Conservation (phyloP, 2,113 vertebrate species). For the Melanerpes aurifrons region DNA sequence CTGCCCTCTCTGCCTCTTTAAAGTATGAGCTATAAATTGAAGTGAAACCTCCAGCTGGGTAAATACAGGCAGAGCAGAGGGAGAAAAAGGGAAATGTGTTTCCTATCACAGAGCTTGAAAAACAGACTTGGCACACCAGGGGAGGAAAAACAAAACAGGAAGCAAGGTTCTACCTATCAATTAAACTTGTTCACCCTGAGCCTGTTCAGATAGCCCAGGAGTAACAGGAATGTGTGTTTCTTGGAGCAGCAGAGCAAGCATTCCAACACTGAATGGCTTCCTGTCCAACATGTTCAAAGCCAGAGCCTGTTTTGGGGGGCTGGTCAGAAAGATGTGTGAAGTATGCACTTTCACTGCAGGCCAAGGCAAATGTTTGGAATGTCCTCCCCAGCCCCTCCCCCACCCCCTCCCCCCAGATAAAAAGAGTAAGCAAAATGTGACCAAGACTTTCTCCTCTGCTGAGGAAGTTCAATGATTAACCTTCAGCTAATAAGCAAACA, state of each 20-base stretch:
- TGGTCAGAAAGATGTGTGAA: constrained; percentile 90
- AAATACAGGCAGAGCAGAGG: constrained; percentile 66
- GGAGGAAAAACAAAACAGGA: constrained; percentile 77
- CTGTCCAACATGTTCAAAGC: constrained; percentile 90
- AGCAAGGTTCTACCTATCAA: constrained; percentile 82
- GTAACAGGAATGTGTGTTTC: constrained; percentile 85
- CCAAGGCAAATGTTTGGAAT: constrained; percentile 94
- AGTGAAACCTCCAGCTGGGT: constrained; percentile 76
- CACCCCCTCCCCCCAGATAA: background rate
- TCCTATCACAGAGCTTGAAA: constrained; percentile 77
- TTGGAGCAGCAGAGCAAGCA: constrained; percentile 86
- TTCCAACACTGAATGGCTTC: constrained; percentile 95
- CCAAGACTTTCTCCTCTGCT: constrained; percentile 75
- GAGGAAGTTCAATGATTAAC: constrained; percentile 76
- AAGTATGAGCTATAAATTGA: constrained; percentile 75
- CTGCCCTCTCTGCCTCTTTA: constrained; percentile 65
- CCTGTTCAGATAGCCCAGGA: constrained; percentile 81
- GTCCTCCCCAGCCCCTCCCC: background rate
- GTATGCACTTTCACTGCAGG: constrained; percentile 85
- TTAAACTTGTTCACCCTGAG: constrained; percentile 83
- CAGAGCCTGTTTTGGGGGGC: constrained; percentile 82
- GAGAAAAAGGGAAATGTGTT: constrained; percentile 70
- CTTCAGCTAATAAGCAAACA: constrained; percentile 74
- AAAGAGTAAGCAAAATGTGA: constrained; percentile 65
- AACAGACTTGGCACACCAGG: constrained; percentile 72